Evolutionary conservation across 2,888 invertebrate genomes (phyloP), one percentile per base, ranked within the genome.

Genomic region (Achlya flavicornis): DNA sequence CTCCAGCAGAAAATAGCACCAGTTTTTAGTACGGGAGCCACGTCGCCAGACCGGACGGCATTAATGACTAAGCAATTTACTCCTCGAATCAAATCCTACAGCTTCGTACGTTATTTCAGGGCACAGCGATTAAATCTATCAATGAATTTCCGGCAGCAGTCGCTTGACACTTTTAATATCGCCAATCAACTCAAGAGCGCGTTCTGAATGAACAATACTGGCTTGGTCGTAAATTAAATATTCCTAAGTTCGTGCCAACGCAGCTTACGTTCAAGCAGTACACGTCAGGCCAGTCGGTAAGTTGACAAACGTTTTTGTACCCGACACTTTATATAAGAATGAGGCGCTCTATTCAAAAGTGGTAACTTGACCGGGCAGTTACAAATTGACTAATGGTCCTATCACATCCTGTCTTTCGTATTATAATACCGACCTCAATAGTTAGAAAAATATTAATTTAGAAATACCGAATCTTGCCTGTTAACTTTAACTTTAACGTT

Each of bases 91-190:
- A 88, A 91, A 91, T 87, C 85, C 82, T 78, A 84, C 80, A 82
- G 81, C 84, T 81, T 78, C 75, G 76, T 77, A 78, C 82, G 87
- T 85, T 91, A 92, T 92, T 93, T 92, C 87, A 89, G 90, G 84
- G 79, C 84, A 77, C 76, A 76, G 85, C 91, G 89, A 89, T 92
- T 91, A 92, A 92, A 91, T 90, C 93, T 92, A 93, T 93, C 93
- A 92, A 92, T 92, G 93, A 92, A 88, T 93, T 92, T 93, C 93
- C 93, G 93, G 92, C 91, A 91, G 81, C 79, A 78, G 77, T 76
- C 74, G 87, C 87, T 89, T 92, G 93, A 93, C 93, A 93, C 89
- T 91, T 90, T 90, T 91, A 91, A 91, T 91, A 90, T 90, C 91
- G 90, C 85, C 91, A 90, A 91, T 90, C 91, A 90, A 90, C 87